These are phyloP conservation scores for Drosophila fungiperda DNA, from an alignment of 2,888 invertebrate species.

Conservation along the genomic window DNA sequence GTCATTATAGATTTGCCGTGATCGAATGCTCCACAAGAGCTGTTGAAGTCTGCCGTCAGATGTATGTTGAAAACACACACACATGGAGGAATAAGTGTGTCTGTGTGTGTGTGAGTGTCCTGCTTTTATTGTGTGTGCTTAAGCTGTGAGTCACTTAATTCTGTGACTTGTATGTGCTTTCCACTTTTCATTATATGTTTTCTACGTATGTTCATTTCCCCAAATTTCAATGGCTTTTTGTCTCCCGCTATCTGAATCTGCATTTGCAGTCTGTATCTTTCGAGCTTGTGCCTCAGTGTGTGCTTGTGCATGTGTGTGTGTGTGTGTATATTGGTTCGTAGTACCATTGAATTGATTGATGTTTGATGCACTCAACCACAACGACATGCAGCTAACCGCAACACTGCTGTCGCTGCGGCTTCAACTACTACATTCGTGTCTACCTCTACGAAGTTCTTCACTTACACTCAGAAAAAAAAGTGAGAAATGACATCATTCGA, in stretches of 20 bases:
- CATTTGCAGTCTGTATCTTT: slow-evolving; percentile 24
- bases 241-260: slow-evolving; percentile 28
- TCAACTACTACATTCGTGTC: slow-evolving; percentile 17
- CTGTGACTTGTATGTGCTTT: slow-evolving; percentile 64
- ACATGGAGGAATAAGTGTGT: not conserved
- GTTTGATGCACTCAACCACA: slow-evolving; percentile 80
- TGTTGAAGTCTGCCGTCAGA: slow-evolving; percentile 49
- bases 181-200: slow-evolving; percentile 69
- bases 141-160: slow-evolving; percentile 70
- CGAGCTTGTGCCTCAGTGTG: not conserved
- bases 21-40: slow-evolving; percentile 68
- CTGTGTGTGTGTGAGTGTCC: slow-evolving; percentile 16
- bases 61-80: not conserved
- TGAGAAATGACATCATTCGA: not conserved
- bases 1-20: slow-evolving; percentile 76
- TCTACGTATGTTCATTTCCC: slow-evolving; percentile 52
- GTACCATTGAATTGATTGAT: slow-evolving; percentile 79
- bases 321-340: slow-evolving; percentile 49
- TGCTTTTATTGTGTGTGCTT: slow-evolving; percentile 50
- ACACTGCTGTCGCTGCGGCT: slow-evolving; percentile 55
- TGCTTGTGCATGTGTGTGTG: slow-evolving; percentile 8
- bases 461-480: slow-evolving; percentile 3
- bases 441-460: not conserved
- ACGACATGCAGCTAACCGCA: slow-evolving; percentile 77
- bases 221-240: slow-evolving; percentile 55